Percentiles rank a stretch among this genome's conserved stretches.
Conservation (phyloP, 2,888 invertebrate species). For the Diogma glabrata region DNA sequence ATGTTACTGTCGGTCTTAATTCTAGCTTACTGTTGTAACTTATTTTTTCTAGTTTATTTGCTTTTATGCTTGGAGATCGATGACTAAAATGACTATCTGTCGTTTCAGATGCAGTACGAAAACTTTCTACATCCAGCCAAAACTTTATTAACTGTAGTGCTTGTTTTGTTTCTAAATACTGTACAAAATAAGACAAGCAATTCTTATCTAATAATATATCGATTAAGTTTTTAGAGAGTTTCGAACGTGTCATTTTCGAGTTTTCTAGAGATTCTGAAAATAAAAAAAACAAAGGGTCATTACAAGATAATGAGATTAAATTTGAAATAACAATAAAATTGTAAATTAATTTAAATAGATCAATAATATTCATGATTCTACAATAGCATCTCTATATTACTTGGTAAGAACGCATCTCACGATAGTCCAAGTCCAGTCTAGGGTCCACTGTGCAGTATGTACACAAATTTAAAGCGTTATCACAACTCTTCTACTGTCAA, state of each 20-base stretch:
- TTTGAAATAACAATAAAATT: too few relatives aligned
- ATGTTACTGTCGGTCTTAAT: not conserved
- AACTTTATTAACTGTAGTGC: conserved; percentile 56
- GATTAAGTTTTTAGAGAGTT: conserved; percentile 48
- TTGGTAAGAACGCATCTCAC: too few relatives aligned
- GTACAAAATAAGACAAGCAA: conserved; percentile 71
- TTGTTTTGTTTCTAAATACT: conserved; percentile 70
- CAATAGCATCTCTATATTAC: too few relatives aligned
- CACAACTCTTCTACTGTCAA: too few relatives aligned
- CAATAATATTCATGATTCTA: too few relatives aligned
- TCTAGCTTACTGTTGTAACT: conserved; percentile 3
- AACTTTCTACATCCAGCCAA: conserved; percentile 64
- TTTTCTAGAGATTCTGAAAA: conserved; percentile 5
- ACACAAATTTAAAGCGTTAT: too few relatives aligned
- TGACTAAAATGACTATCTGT: not conserved
- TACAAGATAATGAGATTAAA: too few relatives aligned
- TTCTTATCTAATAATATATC: conserved; percentile 69
- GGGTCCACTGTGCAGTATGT: too few relatives aligned
- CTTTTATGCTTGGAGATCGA: conserved; percentile 3
- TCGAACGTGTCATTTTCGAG: not conserved
- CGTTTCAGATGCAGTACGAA: conserved; percentile 38
- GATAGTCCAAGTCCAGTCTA: too few relatives aligned
- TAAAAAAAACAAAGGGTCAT: too few relatives aligned
- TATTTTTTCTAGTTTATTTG: conserved; percentile 1
- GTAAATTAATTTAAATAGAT: too few relatives aligned